phyloP scores from a whole-genome alignment of 2,888 invertebrate species.

The Thysanoteuthis rhombus region DNA sequence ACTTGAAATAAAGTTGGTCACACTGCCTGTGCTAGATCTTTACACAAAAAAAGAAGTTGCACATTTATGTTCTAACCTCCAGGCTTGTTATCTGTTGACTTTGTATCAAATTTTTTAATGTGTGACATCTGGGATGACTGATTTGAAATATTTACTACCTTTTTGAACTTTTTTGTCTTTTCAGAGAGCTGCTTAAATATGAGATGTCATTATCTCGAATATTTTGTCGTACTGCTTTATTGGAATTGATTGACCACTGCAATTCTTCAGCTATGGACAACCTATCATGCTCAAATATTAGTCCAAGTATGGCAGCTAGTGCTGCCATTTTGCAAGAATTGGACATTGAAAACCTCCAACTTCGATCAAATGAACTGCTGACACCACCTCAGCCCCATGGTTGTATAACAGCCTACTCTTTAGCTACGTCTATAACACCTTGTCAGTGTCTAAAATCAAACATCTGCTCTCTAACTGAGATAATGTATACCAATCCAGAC shows the following conservation, averaged over 20 bases:
- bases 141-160: not conserved
- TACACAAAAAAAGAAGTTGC: too few species aligned
- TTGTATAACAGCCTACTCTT: constrained; percentile 49
- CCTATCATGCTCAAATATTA: constrained; percentile 51
- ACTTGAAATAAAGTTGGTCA: too few species aligned
- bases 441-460: constrained; percentile 55
- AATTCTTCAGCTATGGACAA: constrained; percentile 63
- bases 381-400: constrained; percentile 60
- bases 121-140: not conserved
- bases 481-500: constrained; percentile 61
- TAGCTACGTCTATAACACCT: constrained; percentile 49
- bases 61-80: not conserved
- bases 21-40: not conserved
- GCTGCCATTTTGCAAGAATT: constrained; percentile 63
- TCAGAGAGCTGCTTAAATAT: constrained; percentile 62
- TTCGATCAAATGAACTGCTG: constrained; percentile 63
- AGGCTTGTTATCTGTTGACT: not conserved
- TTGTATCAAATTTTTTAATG: not conserved
- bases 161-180: constrained; percentile 33
- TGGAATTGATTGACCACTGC: constrained; percentile 63
- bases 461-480: constrained; percentile 55
- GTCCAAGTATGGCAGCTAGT: constrained; percentile 62
- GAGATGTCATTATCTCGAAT: constrained; percentile 62
- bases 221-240: constrained; percentile 63
- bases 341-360: constrained; percentile 67